Percentiles rank a stretch among this genome's conserved stretches.
Evolutionary conservation across 2,888 invertebrate genomes (phyloP).

Genomic region (Calameuta pallipes): DNA sequence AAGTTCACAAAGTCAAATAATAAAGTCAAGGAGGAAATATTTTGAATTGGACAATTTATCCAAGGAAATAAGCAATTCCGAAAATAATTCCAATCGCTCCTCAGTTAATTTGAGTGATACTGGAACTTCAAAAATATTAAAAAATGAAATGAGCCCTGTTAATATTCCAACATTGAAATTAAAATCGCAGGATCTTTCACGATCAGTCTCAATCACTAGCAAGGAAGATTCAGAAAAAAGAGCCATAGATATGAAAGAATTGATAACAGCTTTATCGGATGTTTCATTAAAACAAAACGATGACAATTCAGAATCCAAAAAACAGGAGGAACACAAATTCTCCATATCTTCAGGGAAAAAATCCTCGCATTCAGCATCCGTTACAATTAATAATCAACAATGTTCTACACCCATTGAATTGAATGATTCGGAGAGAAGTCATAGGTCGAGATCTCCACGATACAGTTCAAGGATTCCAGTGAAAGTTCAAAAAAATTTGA

Average conservation of each 20-base stretch:
- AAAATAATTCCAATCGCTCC: constrained; percentile 1
- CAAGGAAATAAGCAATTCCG: constrained; percentile 12
- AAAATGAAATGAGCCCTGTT: not conserved
- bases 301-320: not conserved
- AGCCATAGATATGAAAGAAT: constrained; percentile 33
- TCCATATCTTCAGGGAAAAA: constrained; percentile 10
- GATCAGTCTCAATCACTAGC: constrained; percentile 28
- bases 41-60: constrained; percentile 11
- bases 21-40: not conserved
- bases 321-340: not conserved
- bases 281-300: constrained; percentile 28
- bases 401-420: constrained; percentile 3
- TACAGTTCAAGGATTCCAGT: not conserved
- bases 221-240: constrained; percentile 20
- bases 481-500: not conserved
- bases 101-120: constrained; percentile 3
- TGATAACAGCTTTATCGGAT: constrained; percentile 41
- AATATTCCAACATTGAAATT: constrained; percentile 16
- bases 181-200: constrained; percentile 39
- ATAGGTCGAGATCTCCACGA: not conserved
- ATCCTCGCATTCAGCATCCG: constrained; percentile 15
- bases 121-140: not conserved
- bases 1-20: not conserved
- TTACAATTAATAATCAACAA: not conserved
- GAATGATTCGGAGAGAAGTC: not conserved